These are phyloP conservation scores for Spilarctia lutea DNA, from an alignment of 2,888 invertebrate genomes.

Conservation along the genomic window DNA sequence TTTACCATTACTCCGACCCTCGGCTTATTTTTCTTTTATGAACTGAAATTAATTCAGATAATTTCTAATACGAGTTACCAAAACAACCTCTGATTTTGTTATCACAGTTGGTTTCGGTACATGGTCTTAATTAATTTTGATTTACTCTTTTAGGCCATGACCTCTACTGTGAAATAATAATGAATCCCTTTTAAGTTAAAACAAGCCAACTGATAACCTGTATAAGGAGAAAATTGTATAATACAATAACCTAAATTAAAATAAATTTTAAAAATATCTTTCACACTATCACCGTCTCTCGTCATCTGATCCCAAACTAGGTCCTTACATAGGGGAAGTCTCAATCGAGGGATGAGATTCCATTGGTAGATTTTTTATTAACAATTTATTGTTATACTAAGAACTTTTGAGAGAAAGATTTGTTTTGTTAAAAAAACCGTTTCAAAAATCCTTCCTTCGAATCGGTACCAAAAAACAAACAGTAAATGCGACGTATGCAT, in stretches of 20 bases:
- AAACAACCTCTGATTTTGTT: slow-evolving; percentile 21
- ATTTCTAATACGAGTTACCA: slow-evolving; percentile 19
- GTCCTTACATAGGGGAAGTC: not conserved
- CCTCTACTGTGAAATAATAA: not conserved
- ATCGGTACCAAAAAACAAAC: slow-evolving; percentile 15
- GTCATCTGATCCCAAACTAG: no score
- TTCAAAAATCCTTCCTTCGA: not conserved
- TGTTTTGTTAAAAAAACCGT: no score
- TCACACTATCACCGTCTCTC: no score
- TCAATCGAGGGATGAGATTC: not conserved
- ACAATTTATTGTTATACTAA: not conserved
- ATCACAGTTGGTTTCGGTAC: slow-evolving; percentile 12
- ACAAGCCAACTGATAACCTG: not conserved
- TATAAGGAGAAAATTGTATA: not conserved
- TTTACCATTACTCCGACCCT: slow-evolving; percentile 23
- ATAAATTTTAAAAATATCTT: not conserved
- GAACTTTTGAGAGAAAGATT: no score
- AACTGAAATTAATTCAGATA: slow-evolving; percentile 24
- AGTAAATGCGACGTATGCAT: slow-evolving; percentile 14
- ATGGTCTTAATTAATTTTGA: slow-evolving; percentile 19
- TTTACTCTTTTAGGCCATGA: not conserved
- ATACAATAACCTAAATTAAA: not conserved
- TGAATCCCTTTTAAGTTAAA: not conserved
- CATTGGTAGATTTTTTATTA: not conserved
- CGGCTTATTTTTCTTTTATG: slow-evolving; percentile 21